Evolutionary conservation across 1,140 invertebrate species (phyloP), one percentile per base, ranked within the genome.

Genomic region (Drosophila pachea): DNA sequence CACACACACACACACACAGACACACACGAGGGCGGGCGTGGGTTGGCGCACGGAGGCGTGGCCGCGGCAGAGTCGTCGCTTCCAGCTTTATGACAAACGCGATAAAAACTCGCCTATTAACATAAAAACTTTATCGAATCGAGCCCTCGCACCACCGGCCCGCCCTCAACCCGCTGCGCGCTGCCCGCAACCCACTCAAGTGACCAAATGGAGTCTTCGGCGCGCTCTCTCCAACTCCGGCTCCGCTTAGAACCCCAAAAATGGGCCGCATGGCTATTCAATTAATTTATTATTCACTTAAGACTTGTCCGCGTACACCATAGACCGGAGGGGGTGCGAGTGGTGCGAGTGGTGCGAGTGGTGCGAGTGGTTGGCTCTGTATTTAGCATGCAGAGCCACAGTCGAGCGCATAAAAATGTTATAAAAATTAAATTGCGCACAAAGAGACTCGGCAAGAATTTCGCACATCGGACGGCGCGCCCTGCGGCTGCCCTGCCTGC

Each of bases 231-330:
- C 11, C 11, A 4, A 4, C 31, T 8, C n/a, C 2, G 0, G n/a
- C 31, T 16, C 7, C 12, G 4, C 5, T 42, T 43, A 36, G 35
- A 36, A 14, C 14, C 48, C 73, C 69, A 58, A 68, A 86, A 84
- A 76, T 84, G 79, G 76, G 62, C 69, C 78, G 78, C 70, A 62
- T 73, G 76, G 76, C 79, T 49, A 84, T 84, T 84, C 81, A 84
- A 84, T 84, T 84, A 84, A 84, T 84, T 84, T 84, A 84, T 84
- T 84, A 84, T 84, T 84, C 79, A 84, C 79, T 84, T 84, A 84
- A 79, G 69, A 86, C 59, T 67, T 12, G 45, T 52, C 71, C 63
- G 63, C 71, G 70, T 6, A n/a, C n/a, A n/a, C n/a, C n/a, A n/a
- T n/a, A n/a, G n/a, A n/a, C n/a, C n/a, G n/a, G n/a, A n/a, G n/a